Conservation (phyloP, 2,797 vertebrate species). For the Manis javanica region DNA sequence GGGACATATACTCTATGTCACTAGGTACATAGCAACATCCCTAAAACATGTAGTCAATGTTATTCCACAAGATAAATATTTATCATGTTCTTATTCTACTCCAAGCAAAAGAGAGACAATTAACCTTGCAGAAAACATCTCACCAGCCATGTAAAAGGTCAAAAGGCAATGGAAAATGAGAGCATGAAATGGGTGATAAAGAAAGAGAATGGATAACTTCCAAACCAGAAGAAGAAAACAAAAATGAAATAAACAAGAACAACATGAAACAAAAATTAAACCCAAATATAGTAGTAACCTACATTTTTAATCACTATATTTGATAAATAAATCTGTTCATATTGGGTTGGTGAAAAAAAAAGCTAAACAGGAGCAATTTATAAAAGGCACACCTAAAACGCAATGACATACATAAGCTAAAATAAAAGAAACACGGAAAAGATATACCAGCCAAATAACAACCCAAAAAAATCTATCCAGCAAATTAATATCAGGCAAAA, state of each 20-base stretch:
- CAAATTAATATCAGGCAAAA: slow-evolving; percentile 50
- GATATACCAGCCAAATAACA: not conserved
- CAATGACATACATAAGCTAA: not conserved
- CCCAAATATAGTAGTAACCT: not conserved
- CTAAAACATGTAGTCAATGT: not conserved
- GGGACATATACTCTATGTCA: not conserved
- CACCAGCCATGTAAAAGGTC: not conserved
- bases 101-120: slow-evolving; percentile 31
- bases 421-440: slow-evolving; percentile 22
- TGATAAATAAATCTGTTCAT: slow-evolving; percentile 19
- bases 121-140: not conserved
- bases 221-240: slow-evolving; percentile 35
- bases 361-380: not conserved
- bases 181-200: not conserved
- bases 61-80: not conserved
- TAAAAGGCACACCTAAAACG: slow-evolving; percentile 38
- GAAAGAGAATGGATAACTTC: slow-evolving; percentile 15
- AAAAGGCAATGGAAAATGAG: slow-evolving; percentile 32
- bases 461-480: not conserved
- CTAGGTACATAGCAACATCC: not conserved
- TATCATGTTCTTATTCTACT: slow-evolving; percentile 6
- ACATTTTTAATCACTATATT: not conserved
- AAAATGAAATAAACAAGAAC: not conserved
- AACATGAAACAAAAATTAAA: slow-evolving; percentile 54
- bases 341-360: slow-evolving; percentile 51